Base-by-base conservation (phyloP, 2,888 invertebrate genomes). In the Dolomedes plantarius region DNA sequence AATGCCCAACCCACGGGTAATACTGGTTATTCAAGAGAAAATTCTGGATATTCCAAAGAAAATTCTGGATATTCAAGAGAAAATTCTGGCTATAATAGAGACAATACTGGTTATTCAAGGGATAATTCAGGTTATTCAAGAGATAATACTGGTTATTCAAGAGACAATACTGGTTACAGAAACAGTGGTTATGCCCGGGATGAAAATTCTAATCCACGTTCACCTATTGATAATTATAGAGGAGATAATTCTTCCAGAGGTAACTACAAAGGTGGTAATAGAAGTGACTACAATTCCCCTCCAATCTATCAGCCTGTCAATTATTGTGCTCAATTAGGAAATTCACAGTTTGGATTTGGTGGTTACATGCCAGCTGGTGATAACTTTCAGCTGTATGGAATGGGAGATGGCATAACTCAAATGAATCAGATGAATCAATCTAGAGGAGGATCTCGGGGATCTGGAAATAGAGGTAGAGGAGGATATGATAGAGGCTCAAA, bases 371-470 rank as follows among this genome's bases (percentile, higher is more conserved):
- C 82, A 16, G 76, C 82, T 27, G 82, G 82, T 5, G 82, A 76
- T 76, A 82, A 82, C 39, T 82, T 76, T 76, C 75, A 75, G 36
- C 82, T 76, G 23, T 76, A 64, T 76, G 82, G 75, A 7, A 41
- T 71, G 41, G 11, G 28, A 62, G 78, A 79, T 71, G 71, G 41
- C 32, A 64, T 71, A 1, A 78, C 46, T 31, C 78, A 36, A 13
- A 23, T 5, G 3, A 46, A 46, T 46, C 41, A 46, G 16, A 13
- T 13, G 16, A 46, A 46, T 13, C 56, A 56, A 11, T n/a, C 41
- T 2, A 92, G 68, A 91, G 93, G 83, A 90, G 93, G 31, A 29
- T 32, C 16, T 56, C 39, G 62, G 41, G 69, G 71, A 11, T 32
- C 19, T 19, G 32, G 74, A 1, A 29, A 23, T 19, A 50, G 86